These are phyloP conservation scores for Calcarius ornatus DNA, from an alignment of 2,113 vertebrate genomes.

Conservation along the genomic window DNA sequence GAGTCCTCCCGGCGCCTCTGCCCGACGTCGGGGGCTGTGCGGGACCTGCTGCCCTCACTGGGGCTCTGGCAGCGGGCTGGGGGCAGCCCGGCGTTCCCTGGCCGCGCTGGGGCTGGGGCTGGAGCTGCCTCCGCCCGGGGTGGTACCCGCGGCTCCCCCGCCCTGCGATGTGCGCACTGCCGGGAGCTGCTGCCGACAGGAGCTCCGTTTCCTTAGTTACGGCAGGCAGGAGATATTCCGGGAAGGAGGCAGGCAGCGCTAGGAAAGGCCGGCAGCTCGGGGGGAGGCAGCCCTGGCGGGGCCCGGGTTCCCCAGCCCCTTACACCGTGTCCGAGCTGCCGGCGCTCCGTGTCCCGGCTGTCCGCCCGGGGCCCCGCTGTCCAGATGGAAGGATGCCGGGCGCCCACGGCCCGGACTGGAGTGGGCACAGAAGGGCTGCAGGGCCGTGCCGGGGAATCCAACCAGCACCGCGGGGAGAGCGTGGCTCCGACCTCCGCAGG, in stretches of 20 bases:
- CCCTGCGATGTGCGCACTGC: neutral
- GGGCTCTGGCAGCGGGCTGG: neutral
- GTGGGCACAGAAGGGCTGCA: neutral
- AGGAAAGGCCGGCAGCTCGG: neutral
- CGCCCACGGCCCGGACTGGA: fast-evolving
- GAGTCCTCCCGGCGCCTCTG: neutral
- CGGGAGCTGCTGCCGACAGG: neutral
- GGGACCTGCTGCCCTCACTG: neutral
- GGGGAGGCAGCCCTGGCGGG: neutral
- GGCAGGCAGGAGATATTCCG: neutral
- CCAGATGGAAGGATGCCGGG: neutral
- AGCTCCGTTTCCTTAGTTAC: slow-evolving; percentile 51
- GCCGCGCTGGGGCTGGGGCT: neutral
- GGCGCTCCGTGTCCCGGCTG: neutral
- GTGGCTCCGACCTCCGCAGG: neutral
- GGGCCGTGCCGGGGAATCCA: neutral
- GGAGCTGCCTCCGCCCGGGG: neutral
- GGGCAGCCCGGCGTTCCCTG: neutral
- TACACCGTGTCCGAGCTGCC: fast-evolving
- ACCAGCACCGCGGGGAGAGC: neutral
- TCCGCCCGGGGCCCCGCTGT: fast-evolving
- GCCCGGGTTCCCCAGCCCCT: neutral
- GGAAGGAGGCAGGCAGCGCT: neutral
- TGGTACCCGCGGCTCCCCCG: neutral
- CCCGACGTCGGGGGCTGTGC: fast-evolving